Percentiles rank a stretch among this genome's conserved stretches.
Conservation (phyloP, 2,888 invertebrate species). For the Lasius platythorax region DNA sequence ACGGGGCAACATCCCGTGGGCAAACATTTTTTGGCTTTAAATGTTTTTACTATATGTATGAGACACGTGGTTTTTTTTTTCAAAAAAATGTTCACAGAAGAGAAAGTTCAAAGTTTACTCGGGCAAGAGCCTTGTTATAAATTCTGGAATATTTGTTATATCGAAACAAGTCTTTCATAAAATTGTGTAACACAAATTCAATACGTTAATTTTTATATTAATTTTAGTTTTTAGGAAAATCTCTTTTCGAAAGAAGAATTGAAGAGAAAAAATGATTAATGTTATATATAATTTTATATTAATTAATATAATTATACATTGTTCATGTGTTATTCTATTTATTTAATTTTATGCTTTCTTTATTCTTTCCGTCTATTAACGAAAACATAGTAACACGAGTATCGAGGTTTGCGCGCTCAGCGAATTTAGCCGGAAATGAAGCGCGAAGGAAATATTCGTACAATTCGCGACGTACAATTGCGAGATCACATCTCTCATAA, state of each 20-base stretch:
- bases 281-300: not conserved
- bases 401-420: not conserved
- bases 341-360: not conserved
- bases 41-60: not conserved
- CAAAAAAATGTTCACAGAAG: slow-evolving; percentile 15
- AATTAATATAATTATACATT: not conserved
- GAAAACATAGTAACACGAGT: not conserved
- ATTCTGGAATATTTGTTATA: slow-evolving; percentile 19
- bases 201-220: not conserved
- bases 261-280: not conserved
- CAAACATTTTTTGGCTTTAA: slow-evolving; percentile 24
- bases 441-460: not conserved
- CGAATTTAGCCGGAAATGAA: not conserved
- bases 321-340: not conserved
- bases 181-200: not conserved
- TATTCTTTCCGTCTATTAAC: not conserved
- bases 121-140: slow-evolving; percentile 1
- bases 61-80: slow-evolving; percentile 14
- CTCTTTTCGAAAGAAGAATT: not conserved
- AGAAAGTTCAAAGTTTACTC: slow-evolving; percentile 6
- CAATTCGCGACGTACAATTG: not conserved
- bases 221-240: not conserved
- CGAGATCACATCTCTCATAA: slow-evolving; percentile 18
- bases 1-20: slow-evolving; percentile 5
- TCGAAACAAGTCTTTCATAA: not conserved